Evolutionary conservation across 2,113 vertebrate genomes (phyloP).

Genomic region (Spermophilus dauricus): DNA sequence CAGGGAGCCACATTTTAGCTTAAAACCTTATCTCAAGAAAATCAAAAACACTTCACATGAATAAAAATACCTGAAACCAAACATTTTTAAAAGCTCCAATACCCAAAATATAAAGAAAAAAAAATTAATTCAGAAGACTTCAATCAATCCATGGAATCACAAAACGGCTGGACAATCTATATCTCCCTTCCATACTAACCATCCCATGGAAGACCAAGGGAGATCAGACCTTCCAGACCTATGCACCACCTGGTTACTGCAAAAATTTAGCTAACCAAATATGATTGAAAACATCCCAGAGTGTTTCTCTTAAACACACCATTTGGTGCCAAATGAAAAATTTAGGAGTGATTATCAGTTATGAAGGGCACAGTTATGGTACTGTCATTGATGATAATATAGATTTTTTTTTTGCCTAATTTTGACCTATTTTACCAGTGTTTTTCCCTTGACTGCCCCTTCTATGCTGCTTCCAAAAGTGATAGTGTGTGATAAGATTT

Average conservation of each 20-base stretch:
- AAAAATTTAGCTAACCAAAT: too few relatives aligned
- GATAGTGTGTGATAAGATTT: too few relatives aligned
- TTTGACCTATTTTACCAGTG: too few relatives aligned
- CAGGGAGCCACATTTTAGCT: conserved; percentile 86
- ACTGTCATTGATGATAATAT: too few relatives aligned
- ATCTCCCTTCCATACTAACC: conserved; percentile 79
- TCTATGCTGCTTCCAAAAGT: too few relatives aligned
- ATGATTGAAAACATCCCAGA: too few relatives aligned
- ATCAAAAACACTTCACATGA: conserved; percentile 83
- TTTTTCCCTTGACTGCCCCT: too few relatives aligned
- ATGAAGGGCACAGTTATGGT: too few relatives aligned
- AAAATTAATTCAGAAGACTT: conserved; percentile 81
- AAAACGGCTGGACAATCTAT: conserved; percentile 83
- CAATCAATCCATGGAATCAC: conserved; percentile 83
- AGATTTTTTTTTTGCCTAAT: too few relatives aligned
- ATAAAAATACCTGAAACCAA: conserved; percentile 88
- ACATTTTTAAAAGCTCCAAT: conserved; percentile 87
- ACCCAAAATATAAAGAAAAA: conserved; percentile 86
- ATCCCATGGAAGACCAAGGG: conserved; percentile 80
- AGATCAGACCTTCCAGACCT: conserved; percentile 80
- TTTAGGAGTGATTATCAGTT: too few relatives aligned
- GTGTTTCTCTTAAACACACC: too few relatives aligned
- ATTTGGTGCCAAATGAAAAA: too few relatives aligned
- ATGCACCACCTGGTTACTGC: conserved; percentile 78
- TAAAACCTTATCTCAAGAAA: conserved; percentile 87